Conservation (phyloP, 2,888 invertebrate species). For the Pachymerium ferrugineum region DNA sequence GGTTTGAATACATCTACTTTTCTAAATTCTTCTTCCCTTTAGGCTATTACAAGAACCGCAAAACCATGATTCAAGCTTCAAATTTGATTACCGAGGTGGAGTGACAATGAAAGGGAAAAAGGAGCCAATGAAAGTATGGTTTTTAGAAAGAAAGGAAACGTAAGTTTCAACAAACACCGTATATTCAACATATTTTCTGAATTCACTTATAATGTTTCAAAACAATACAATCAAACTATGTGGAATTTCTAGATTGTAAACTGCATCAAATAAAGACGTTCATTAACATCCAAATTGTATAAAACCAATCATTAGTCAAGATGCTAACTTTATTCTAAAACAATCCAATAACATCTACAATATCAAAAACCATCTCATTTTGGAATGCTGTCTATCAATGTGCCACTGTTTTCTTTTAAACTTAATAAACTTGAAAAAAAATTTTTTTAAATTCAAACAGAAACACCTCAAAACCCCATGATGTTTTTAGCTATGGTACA, state of each 20-base stretch:
- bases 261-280: no score
- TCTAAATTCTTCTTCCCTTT: conserved; percentile 38
- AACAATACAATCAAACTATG: no score
- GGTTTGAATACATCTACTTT: no score
- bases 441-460: neutral
- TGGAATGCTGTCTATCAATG: neutral
- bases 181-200: no score
- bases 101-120: conserved; percentile 89
- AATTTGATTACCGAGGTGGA: conserved; percentile 78
- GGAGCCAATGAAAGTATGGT: conserved; percentile 91
- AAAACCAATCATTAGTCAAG: neutral
- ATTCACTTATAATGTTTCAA: no score
- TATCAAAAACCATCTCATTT: neutral
- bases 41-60: conserved; percentile 73
- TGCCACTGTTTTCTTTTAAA: neutral
- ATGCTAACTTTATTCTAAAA: conserved; percentile 22
- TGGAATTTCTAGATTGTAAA: no score
- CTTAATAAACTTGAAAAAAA: no score
- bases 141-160: conserved; percentile 56
- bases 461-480: no score
- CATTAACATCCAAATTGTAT: no score
- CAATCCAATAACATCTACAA: conserved; percentile 15
- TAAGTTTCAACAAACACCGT: no score
- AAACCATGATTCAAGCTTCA: conserved; percentile 76
- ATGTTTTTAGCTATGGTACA: no score